These are phyloP conservation scores for Phalangium opilio DNA, from an alignment of 2,888 invertebrate species.

Conservation along the genomic window DNA sequence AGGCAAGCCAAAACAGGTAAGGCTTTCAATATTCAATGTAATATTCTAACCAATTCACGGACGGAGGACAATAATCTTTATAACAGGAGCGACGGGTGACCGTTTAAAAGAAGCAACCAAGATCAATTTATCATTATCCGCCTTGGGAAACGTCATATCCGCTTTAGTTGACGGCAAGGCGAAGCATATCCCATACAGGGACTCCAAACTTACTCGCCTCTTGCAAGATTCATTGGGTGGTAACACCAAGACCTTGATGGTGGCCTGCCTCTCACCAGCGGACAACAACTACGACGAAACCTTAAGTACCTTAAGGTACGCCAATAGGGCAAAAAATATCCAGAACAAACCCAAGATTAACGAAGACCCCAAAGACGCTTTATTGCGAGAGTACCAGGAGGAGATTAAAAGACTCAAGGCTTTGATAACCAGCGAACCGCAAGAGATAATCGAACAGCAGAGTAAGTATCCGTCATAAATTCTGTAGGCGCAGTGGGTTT, in stretches of 20 bases:
- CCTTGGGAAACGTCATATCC: slow-evolving; percentile 75
- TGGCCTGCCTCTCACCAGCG: slow-evolving; percentile 67
- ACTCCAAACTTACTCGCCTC: slow-evolving; percentile 66
- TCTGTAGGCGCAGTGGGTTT: too few species aligned
- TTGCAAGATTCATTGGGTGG: slow-evolving; percentile 68
- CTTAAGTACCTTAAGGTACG: slow-evolving; percentile 62
- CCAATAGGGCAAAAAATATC: slow-evolving; percentile 71
- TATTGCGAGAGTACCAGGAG: slow-evolving; percentile 64
- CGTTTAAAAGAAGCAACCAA: slow-evolving; percentile 74
- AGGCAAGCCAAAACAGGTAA: slow-evolving; percentile 56
- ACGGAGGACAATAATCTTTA: neutral
- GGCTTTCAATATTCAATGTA: too few species aligned
- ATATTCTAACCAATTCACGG: neutral
- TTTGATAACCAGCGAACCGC: slow-evolving; percentile 3
- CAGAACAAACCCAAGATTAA: slow-evolving; percentile 69
- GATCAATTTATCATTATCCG: slow-evolving; percentile 72
- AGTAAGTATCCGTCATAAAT: too few species aligned
- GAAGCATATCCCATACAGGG: slow-evolving; percentile 63
- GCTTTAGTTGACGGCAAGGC: slow-evolving; percentile 67
- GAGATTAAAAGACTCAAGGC: slow-evolving; percentile 55
- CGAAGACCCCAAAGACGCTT: slow-evolving; percentile 79
- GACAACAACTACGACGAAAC: slow-evolving; percentile 71
- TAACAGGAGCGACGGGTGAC: slow-evolving; percentile 63
- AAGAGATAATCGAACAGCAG: too few species aligned
- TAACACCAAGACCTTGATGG: slow-evolving; percentile 76